phyloP scores from a whole-genome alignment of 35 echinoderm and acorn worm species.

The Heliocidaris erythrogramma region DNA sequence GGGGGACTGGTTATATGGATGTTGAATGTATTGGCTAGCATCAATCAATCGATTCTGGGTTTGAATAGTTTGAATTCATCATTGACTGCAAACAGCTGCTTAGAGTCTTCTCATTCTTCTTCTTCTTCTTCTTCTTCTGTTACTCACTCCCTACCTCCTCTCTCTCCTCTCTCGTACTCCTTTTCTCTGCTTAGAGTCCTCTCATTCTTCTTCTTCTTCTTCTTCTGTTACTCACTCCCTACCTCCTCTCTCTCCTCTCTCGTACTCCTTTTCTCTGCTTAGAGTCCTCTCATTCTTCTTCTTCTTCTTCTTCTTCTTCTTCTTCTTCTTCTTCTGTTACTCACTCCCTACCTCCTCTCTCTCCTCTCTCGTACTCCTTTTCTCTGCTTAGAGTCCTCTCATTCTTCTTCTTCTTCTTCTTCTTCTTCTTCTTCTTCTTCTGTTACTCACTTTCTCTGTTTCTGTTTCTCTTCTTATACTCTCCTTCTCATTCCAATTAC shows the following conservation, averaged over 20 bases:
- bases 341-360: background rate
- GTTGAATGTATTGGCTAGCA: background rate
- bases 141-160: background rate
- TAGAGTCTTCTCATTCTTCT: background rate
- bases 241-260: no score
- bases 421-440: no score
- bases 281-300: background rate
- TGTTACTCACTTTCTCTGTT: background rate
- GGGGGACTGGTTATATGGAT: background rate
- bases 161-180: no score
- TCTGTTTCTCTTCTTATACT: no score
- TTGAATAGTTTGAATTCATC: conserved; percentile 5
- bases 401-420: background rate
- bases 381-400: background rate
- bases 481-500: no score
- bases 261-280: no score
- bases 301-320: no score
- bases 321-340: background rate
- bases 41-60: background rate
- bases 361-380: no score
- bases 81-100: background rate
- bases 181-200: background rate
- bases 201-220: background rate
- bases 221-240: background rate
- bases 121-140: background rate